Conservation (phyloP, 2,113 vertebrate genomes). For the Hemichromis elongatus region DNA sequence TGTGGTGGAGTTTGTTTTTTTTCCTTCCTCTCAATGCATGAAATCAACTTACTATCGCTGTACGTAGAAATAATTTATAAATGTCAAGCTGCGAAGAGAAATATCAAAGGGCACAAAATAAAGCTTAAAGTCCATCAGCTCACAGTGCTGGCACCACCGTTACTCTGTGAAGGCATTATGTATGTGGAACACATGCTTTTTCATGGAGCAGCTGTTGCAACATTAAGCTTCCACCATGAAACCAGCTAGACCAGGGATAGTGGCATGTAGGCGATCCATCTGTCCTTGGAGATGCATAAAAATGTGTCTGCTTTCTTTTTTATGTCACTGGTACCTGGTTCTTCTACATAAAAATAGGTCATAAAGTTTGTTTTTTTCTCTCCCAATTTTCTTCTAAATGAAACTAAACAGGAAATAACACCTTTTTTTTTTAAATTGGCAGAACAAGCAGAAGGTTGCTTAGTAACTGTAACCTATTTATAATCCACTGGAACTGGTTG, state of each 20-base stretch:
- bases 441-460: neutral
- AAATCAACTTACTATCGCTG: neutral
- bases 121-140: neutral
- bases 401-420: neutral
- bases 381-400: neutral
- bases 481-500: neutral
- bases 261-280: neutral
- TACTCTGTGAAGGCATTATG: neutral
- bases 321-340: neutral
- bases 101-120: neutral
- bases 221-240: neutral
- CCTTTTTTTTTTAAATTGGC: fast-evolving
- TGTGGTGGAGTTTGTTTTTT: neutral
- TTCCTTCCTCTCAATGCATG: neutral
- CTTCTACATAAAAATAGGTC: neutral
- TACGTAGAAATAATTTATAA: neutral
- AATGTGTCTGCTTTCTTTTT: neutral
- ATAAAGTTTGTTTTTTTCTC: no score
- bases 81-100: neutral
- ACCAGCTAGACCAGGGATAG: neutral
- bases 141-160: neutral
- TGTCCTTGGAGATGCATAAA: neutral
- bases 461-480: neutral
- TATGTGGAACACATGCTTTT: neutral
- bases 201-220: neutral